These are phyloP conservation scores for Morpho helenor DNA, from an alignment of 2,888 invertebrate genomes.

Conservation along the genomic window DNA sequence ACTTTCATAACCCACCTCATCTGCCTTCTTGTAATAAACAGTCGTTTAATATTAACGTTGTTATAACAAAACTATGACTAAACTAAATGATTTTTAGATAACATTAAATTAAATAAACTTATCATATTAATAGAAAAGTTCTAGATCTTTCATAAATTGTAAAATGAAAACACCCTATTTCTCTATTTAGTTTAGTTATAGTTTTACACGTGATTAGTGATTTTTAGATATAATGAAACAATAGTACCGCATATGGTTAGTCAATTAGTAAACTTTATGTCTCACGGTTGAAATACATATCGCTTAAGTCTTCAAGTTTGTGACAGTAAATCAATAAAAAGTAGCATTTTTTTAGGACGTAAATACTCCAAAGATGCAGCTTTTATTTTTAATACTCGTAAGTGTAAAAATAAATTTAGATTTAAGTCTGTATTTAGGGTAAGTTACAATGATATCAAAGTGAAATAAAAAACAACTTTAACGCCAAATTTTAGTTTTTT, in stretches of 20 bases:
- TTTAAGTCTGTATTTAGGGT: slow-evolving; percentile 51
- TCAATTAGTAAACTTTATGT: slow-evolving; percentile 36
- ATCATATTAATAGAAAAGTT: too few species aligned
- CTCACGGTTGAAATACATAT: slow-evolving; percentile 61
- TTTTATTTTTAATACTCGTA: slow-evolving; percentile 69
- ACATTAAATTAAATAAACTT: too few species aligned
- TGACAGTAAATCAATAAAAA: slow-evolving; percentile 63
- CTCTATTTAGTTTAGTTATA: too few species aligned
- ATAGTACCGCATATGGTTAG: slow-evolving; percentile 36
- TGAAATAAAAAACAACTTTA: too few species aligned
- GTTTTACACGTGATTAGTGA: not conserved
- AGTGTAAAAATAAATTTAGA: slow-evolving; percentile 43
- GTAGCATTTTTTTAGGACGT: slow-evolving; percentile 32
- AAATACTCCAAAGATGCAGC: slow-evolving; percentile 69
- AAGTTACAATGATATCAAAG: slow-evolving; percentile 37
- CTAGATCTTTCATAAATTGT: too few species aligned
- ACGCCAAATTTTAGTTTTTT: too few species aligned
- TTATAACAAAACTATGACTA: too few species aligned
- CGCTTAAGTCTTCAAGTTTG: slow-evolving; percentile 63
- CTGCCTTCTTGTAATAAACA: slow-evolving; percentile 25
- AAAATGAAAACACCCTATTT: too few species aligned
- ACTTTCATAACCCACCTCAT: slow-evolving; percentile 26
- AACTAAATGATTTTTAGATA: too few species aligned
- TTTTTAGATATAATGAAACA: slow-evolving; percentile 23
- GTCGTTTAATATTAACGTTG: slow-evolving; percentile 4